phyloP scores from a whole-genome alignment of 1,140 invertebrate species.

The Cardiocondyla obscurior region DNA sequence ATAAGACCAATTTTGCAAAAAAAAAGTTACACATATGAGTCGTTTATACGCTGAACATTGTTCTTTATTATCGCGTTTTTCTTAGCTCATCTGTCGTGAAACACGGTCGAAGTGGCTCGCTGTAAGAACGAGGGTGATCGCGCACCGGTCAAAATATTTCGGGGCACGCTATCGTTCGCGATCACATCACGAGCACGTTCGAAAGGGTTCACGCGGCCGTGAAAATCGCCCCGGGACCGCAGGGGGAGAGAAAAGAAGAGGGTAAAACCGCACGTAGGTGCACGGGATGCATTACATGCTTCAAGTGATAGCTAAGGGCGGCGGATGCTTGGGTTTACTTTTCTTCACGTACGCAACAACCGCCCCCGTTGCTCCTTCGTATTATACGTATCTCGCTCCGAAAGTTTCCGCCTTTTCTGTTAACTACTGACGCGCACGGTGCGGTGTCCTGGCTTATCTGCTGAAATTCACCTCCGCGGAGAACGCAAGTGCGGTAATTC shows the following conservation, averaged over 20 bases:
- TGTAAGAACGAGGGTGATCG: not conserved
- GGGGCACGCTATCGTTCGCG: slow-evolving; percentile 40
- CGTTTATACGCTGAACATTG: not conserved
- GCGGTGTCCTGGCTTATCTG: slow-evolving; percentile 32
- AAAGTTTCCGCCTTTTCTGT: slow-evolving; percentile 13
- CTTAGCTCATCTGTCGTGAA: not conserved
- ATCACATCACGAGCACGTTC: slow-evolving; percentile 51
- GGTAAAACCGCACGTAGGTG: slow-evolving; percentile 38
- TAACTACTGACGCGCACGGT: not conserved
- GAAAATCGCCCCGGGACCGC: slow-evolving; percentile 51
- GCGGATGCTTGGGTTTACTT: slow-evolving; percentile 43
- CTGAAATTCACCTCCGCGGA: slow-evolving; percentile 14
- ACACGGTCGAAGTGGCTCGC: not conserved
- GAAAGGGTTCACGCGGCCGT: slow-evolving; percentile 60
- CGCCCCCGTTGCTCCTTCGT: slow-evolving; percentile 37
- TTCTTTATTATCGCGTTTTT: not conserved
- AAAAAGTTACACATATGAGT: not conserved
- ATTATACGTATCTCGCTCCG: slow-evolving; percentile 21
- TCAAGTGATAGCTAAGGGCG: slow-evolving; percentile 66
- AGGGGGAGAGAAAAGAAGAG: slow-evolving; percentile 13
- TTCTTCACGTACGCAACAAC: slow-evolving; percentile 57
- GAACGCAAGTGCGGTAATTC: not conserved
- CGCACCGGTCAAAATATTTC: slow-evolving; percentile 64
- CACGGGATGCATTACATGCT: slow-evolving; percentile 72
- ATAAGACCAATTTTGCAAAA: slow-evolving; percentile 1